phyloP scores from a whole-genome alignment of 2,888 invertebrate species.

The Trachelus iudaicus region DNA sequence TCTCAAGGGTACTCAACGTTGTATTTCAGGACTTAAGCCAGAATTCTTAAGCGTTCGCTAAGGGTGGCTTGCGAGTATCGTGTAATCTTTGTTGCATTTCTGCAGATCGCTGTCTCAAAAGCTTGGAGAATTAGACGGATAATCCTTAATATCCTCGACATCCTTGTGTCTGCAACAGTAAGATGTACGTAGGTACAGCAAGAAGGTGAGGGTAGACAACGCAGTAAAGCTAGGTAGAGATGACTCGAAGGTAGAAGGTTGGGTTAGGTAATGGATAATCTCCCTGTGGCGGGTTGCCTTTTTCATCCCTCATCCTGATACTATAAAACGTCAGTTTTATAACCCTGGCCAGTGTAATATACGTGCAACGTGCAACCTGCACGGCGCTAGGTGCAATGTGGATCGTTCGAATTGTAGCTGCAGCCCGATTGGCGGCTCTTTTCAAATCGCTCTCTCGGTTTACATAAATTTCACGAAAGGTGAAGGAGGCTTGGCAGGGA shows the following conservation, averaged over 20 bases:
- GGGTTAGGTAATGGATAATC: neutral
- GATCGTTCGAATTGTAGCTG: neutral
- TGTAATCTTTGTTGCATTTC: no score
- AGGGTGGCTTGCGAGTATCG: no score
- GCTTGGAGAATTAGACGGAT: slow-evolving; percentile 1
- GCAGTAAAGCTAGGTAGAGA: no score
- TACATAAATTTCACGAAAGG: neutral
- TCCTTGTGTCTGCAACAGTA: neutral
- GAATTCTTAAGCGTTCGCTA: no score
- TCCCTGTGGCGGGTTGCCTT: neutral
- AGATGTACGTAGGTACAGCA: neutral
- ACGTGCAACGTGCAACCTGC: neutral
- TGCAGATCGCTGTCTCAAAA: neutral
- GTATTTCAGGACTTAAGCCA: no score
- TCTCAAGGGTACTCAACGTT: no score
- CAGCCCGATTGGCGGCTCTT: neutral
- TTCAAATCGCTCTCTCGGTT: neutral
- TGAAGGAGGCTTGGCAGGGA: no score
- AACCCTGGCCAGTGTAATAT: neutral
- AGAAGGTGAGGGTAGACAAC: neutral
- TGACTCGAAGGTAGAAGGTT: no score
- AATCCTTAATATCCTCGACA: neutral
- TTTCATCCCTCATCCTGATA: neutral
- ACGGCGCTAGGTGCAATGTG: neutral
- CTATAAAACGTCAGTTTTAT: neutral